Percentiles rank a stretch among this genome's conserved stretches.
These are phyloP conservation scores for Aricia artaxerxes DNA, from an alignment of 2,888 invertebrate species.

Conservation along the genomic window DNA sequence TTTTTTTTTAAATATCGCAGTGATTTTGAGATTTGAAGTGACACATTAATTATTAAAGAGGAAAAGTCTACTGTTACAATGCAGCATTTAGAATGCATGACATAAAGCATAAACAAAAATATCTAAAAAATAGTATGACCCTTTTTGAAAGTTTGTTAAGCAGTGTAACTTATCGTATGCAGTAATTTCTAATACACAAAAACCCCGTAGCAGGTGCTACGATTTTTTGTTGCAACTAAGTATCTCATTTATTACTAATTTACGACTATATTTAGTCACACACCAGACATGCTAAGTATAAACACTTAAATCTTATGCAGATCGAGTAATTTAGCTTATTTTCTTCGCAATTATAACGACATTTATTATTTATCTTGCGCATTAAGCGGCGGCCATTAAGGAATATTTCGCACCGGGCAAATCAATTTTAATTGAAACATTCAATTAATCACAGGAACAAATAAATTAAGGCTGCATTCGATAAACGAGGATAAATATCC, in stretches of 20 bases:
- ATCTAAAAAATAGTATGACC: not conserved
- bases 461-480: slow-evolving; percentile 28
- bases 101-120: no score
- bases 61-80: no score
- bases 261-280: slow-evolving; percentile 5
- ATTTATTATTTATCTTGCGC: slow-evolving; percentile 31
- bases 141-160: not conserved
- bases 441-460: slow-evolving; percentile 31
- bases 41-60: not conserved
- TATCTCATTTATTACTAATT: not conserved
- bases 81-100: no score
- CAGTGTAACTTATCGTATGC: not conserved
- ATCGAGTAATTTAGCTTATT: slow-evolving; percentile 25
- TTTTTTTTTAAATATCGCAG: slow-evolving; percentile 34
- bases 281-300: not conserved
- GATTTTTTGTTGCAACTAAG: not conserved
- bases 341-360: slow-evolving; percentile 18
- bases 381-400: slow-evolving; percentile 30
- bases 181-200: not conserved
- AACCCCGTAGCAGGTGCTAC: not conserved
- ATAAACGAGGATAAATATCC: slow-evolving; percentile 21
- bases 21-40: not conserved
- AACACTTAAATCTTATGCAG: slow-evolving; percentile 6
- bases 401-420: slow-evolving; percentile 30
- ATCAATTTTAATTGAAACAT: slow-evolving; percentile 31